phyloP scores from a whole-genome alignment of 1,140 invertebrate species.

The Hestina assimilis region DNA sequence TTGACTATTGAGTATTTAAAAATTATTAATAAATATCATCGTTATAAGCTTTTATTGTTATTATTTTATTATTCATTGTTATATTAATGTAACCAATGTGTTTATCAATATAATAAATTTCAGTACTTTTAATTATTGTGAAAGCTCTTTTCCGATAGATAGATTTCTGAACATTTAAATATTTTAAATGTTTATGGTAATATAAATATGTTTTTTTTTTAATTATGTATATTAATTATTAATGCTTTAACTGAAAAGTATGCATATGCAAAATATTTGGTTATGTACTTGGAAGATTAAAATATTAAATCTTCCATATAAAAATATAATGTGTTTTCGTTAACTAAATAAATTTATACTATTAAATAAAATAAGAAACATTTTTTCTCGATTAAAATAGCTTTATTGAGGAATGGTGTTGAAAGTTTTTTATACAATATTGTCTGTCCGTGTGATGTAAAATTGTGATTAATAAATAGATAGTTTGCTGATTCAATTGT shows the following conservation, averaged over 20 bases:
- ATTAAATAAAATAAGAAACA: background rate
- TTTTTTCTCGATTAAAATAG: conserved; percentile 9
- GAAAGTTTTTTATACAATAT: conserved; percentile 1
- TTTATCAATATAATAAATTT: background rate
- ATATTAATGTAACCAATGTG: background rate
- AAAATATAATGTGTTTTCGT: no score
- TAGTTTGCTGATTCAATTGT: conserved; percentile 2
- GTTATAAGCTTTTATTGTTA: conserved; percentile 1
- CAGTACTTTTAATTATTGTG: no score
- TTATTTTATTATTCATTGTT: background rate
- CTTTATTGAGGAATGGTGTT: conserved; percentile 19
- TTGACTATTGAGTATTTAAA: conserved; percentile 3
- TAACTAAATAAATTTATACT: no score
- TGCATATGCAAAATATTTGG: no score
- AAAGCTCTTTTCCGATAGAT: no score
- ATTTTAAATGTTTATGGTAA: no score
- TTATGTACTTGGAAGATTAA: background rate
- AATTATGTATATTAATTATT: no score
- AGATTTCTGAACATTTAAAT: no score
- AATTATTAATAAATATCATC: background rate
- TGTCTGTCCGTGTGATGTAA: conserved; percentile 8
- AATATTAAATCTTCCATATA: no score
- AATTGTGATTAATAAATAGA: conserved; percentile 19
- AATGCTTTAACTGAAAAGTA: no score
- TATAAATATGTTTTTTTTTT: no score